Base-by-base conservation (phyloP, 2,888 invertebrate species). In the Drosophila robusta region DNA sequence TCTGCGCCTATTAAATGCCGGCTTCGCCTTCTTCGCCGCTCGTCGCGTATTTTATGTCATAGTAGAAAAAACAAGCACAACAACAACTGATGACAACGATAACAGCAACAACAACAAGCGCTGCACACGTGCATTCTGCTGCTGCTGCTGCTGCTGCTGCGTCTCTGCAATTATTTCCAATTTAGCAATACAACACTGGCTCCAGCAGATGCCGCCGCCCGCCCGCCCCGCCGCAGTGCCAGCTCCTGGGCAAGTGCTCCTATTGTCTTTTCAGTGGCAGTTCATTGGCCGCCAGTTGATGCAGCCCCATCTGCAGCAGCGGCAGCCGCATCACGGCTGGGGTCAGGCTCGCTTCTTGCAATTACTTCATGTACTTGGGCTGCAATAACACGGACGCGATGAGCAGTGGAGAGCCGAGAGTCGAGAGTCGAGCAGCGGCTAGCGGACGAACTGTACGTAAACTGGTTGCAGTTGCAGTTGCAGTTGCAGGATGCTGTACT, bases 321-420 rank as follows among this genome's bases (percentile, higher is more conserved):
- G 32, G 3, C 44, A 57, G 18, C 66, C 55, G 47, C 81, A 68
- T 54, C 79, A 75, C 63, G 69, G 71, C 70, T 76, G 74, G 78
- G 74, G 77, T 75, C 62, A 63, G 70, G 56, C 68, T 32, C 38
- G 71, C 61, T 68, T 64, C 66, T 72, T 84, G 84, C 89, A 87
- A 87, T 87, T 87, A 87, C 89, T 86, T 75, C 82, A 82, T 89
- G 89, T 87, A 87, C 89, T 86, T 82, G 75, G 70, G 63, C 72
- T 80, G 75, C 81, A 86, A 84, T 87, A 87, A 86, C 89, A 86
- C 76, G 80, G 79, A 52, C 69, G 54, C 70, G 75, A 70, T 75
- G 75, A 75, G 70, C 66, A 66, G 74, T 67, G 57, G 46, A 75
- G 67, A 66, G 66, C 61, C 45, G 66, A 63, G 69, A 64, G 69